Conservation (phyloP, 2,888 invertebrate genomes). For the Drosophila paranaensis region DNA sequence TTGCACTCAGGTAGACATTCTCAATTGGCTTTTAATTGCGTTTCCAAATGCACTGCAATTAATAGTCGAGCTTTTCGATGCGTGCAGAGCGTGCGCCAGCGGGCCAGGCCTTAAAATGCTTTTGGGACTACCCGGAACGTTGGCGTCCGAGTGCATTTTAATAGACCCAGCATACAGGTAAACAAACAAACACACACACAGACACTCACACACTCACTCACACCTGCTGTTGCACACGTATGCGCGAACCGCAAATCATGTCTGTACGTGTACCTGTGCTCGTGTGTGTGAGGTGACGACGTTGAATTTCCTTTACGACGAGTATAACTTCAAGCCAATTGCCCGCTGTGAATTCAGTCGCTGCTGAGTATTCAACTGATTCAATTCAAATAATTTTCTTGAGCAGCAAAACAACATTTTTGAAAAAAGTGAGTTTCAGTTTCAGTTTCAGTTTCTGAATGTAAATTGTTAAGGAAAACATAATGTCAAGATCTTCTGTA, state of each 20-base stretch:
- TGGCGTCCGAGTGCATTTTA: conserved; percentile 2
- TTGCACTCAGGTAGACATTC: conserved; percentile 43
- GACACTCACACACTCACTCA: conserved; percentile 3
- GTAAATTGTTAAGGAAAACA: conserved; percentile 33
- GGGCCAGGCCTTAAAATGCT: conserved; percentile 13
- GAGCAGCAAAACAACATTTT: conserved; percentile 19
- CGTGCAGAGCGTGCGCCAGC: conserved; percentile 8
- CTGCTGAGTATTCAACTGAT: conserved; percentile 79
- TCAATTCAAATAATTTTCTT: conserved; percentile 55
- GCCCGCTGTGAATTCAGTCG: conserved; percentile 79
- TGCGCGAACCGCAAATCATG: conserved; percentile 38
- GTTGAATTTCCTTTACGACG: conserved; percentile 70
- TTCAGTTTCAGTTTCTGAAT: neutral
- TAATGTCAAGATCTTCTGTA: conserved; percentile 26
- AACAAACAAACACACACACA: conserved; percentile 9
- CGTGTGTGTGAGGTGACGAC: conserved; percentile 33
- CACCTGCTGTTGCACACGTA: conserved; percentile 38
- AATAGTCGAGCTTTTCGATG: conserved; percentile 5
- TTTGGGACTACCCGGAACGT: conserved; percentile 57
- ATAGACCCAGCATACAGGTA: neutral
- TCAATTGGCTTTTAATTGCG: conserved; percentile 51
- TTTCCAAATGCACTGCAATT: conserved; percentile 27
- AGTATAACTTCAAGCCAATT: conserved; percentile 81
- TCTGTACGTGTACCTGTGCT: conserved; percentile 14
- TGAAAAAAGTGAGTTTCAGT: conserved; percentile 64